Base-by-base conservation (phyloP, 2,113 vertebrate genomes). In the Ophiodon elongatus region DNA sequence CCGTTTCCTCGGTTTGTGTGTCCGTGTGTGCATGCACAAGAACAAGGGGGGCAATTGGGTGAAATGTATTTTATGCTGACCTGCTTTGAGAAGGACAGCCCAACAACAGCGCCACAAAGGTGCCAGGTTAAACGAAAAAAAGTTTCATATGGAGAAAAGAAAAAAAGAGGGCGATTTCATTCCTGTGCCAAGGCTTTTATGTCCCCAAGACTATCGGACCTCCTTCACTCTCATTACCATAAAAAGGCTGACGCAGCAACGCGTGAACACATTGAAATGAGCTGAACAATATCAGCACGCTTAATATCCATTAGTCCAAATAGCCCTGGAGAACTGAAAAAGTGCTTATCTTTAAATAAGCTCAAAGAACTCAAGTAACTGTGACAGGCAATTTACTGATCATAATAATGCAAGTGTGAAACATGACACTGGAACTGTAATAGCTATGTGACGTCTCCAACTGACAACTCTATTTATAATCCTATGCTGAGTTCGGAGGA, bases 391-490 rank as follows among this genome's bases (percentile, higher is more conserved):
- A 85, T 91, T 93, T 91, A 88, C 73, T 19, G 75, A 87, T 89
- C 78, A 59, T 8, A 85, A 78, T 86, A 86, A 88, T 76, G 82
- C 74, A 66, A 67, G 78, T 67, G 54, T 76, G 88, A 90, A 89
- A 94, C 85, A 82, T 57, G 84, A 92, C 79, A 84, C 92, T 68
- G 86, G 59, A 83, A 89, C 84, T 77, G 45, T 67, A 86, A 90
- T 31, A 77, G 80, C 68, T 60, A 9, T 21, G 74, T 79, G 82
- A 92, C 33, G 8, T 80, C 84, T 73, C 64, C 27, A 19, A 90
- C 62, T 91, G 92, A 92, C 90, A 82, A 69, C 83, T 92, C 86
- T 91, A 91, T 94, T 91, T 88, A 82, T 88, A 73, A 60, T 43
- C 29, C 29, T 8, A 0, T 15, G 77, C 80, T 45, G 69, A 86